These are phyloP conservation scores for Tinea trinotella DNA, from an alignment of 2,888 invertebrate species.

Conservation along the genomic window DNA sequence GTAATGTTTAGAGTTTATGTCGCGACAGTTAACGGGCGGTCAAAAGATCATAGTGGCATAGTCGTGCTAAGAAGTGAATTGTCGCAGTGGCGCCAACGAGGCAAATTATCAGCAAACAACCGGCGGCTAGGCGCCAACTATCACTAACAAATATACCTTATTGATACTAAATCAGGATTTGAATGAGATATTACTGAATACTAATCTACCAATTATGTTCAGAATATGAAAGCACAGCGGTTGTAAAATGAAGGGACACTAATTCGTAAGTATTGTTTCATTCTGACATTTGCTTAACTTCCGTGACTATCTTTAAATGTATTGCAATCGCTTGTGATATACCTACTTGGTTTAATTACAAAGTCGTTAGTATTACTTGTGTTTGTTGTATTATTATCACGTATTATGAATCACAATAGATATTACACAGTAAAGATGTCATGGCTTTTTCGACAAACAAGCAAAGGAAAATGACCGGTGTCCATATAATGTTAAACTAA, in stretches of 20 bases:
- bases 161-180: background rate
- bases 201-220: too few species aligned
- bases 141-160: background rate
- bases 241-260: too few species aligned
- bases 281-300: slow-evolving; percentile 1
- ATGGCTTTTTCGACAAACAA: background rate
- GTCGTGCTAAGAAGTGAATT: slow-evolving; percentile 27
- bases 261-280: too few species aligned
- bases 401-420: too few species aligned
- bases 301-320: background rate
- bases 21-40: slow-evolving; percentile 26
- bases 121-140: slow-evolving; percentile 16
- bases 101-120: slow-evolving; percentile 21
- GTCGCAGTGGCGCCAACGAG: slow-evolving; percentile 26
- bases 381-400: too few species aligned
- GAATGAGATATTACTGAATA: background rate
- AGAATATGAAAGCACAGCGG: too few species aligned
- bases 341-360: background rate
- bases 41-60: slow-evolving; percentile 25
- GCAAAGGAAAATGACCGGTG: background rate
- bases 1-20: slow-evolving; percentile 13
- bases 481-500: background rate
- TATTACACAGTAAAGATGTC: too few species aligned
- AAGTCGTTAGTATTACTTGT: too few species aligned
- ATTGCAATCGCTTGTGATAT: background rate